Evolutionary conservation across 2,888 invertebrate species (phyloP), one percentile per base, ranked within the genome.

Genomic region (Rhagophthalmus giganteus): DNA sequence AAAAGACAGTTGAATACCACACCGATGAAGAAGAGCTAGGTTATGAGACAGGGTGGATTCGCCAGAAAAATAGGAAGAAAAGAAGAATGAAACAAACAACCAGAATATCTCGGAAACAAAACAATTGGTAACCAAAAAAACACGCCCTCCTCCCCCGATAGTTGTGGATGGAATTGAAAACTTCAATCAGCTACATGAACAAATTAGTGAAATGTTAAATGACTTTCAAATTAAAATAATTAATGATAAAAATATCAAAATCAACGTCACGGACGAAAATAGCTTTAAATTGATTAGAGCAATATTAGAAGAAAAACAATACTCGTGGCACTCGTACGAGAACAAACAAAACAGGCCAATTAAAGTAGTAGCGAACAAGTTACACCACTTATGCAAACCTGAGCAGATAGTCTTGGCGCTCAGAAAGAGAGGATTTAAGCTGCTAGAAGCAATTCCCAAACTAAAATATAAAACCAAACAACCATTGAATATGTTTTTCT

Each of bases 281-380:
- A 4, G 13, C 7, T 42, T 14, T 26, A 7, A 33, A 42, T 12
- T 13, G n/a, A 12, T 42, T 9, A 33, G 25, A 5, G 12, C 15
- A 10, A 12, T 13, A 9, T 11, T 41, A n/a, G 5, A 11, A 2
- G 24, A 42, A 3, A 16, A 33, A 2, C 12, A 42, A 12, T 10
- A 25, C 26, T 26, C 11, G 7, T 48, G 34, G 40, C 31, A 48
- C 11, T 40, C 40, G 1, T 44, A 33, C 27, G 45, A 51, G 27
- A 38, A 51, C 26, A 50, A 50, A 24, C 45, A 51, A 40, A 52
- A 40, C 11, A 46, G 27, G 24, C 47, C 39, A 5, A 47, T 39
- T 11, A 39, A 8, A 10, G 38, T 47, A n/a, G 26, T 47, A 12
- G 32, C 27, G 13, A 47, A 25, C 8, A 46, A 25, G 11, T 25